phyloP scores from a whole-genome alignment of 2,797 vertebrate species.

The Parauchenoglanis ngamensis region DNA sequence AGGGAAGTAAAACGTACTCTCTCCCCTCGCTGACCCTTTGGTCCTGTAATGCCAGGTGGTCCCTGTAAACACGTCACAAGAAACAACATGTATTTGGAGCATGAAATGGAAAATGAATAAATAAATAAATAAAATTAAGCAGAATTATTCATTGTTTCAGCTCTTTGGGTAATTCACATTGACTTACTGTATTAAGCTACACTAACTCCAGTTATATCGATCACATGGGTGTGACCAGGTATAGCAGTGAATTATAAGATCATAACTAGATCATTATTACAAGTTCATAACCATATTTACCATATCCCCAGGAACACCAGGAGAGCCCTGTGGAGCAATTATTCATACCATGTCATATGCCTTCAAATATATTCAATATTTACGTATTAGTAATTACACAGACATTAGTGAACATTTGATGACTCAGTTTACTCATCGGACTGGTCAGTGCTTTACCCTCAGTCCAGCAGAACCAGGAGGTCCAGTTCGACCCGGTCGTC shows the following conservation, averaged over 20 bases:
- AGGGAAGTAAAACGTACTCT: constrained; percentile 74
- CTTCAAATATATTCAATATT: not conserved
- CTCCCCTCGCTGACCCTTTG: constrained; percentile 85
- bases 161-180: not conserved
- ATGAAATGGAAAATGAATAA: not conserved
- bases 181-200: not conserved
- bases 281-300: constrained; percentile 68
- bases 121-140: not conserved
- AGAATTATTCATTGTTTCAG: not conserved
- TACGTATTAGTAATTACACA: not conserved
- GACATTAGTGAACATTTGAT: not conserved
- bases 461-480: constrained; percentile 83
- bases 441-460: constrained; percentile 69
- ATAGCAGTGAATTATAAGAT: not conserved
- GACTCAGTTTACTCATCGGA: not conserved
- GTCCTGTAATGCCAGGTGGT: constrained; percentile 75
- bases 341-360: not conserved
- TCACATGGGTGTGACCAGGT: not conserved
- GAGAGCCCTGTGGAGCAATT: constrained; percentile 71
- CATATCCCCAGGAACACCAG: constrained; percentile 77
- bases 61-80: constrained; percentile 70
- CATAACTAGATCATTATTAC: no score
- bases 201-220: not conserved
- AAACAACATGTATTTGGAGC: not conserved
- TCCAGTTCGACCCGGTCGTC: constrained; percentile 83